phyloP scores from a whole-genome alignment of 30 jellyfish, hydroid and myxozoan genomes.

The Pseudorhiza aurosa region DNA sequence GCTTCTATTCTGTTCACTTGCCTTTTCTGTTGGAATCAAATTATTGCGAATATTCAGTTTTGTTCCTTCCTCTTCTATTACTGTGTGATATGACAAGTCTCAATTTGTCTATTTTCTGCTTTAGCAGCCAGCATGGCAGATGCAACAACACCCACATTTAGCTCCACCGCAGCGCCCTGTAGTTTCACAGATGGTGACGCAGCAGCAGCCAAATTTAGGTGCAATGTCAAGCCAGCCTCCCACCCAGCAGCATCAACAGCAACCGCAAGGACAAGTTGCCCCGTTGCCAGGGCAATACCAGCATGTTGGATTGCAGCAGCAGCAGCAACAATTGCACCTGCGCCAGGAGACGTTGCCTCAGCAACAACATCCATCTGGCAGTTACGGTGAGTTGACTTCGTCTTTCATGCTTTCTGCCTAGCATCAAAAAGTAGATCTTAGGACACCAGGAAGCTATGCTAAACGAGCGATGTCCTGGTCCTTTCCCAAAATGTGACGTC shows the following conservation, averaged over 20 bases:
- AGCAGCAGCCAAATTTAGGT: not conserved
- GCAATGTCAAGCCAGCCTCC: not conserved
- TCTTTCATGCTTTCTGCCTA: not conserved
- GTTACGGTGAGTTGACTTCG: not conserved
- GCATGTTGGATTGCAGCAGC: not conserved
- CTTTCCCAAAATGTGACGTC: no score
- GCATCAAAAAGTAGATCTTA: no score
- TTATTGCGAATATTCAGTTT: no score
- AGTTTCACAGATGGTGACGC: not conserved
- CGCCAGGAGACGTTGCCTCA: not conserved
- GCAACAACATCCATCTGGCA: not conserved
- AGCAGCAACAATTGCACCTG: slow-evolving; percentile 5
- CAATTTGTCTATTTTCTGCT: no score
- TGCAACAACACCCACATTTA: slow-evolving; percentile 20
- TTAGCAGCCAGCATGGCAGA: slow-evolving; percentile 14
- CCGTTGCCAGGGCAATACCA: slow-evolving; percentile 7
- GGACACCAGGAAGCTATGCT: no score
- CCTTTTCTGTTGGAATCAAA: no score
- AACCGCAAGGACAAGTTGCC: not conserved
- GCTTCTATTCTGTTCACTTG: no score
- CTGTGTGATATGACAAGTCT: no score
- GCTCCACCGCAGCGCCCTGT: slow-evolving; percentile 1
- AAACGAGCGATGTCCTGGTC: no score
- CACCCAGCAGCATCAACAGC: slow-evolving; percentile 24
- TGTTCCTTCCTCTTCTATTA: no score